These are phyloP conservation scores for Macrostomum lignano DNA, from an alignment of 1,140 invertebrate species.

Conservation along the genomic window DNA sequence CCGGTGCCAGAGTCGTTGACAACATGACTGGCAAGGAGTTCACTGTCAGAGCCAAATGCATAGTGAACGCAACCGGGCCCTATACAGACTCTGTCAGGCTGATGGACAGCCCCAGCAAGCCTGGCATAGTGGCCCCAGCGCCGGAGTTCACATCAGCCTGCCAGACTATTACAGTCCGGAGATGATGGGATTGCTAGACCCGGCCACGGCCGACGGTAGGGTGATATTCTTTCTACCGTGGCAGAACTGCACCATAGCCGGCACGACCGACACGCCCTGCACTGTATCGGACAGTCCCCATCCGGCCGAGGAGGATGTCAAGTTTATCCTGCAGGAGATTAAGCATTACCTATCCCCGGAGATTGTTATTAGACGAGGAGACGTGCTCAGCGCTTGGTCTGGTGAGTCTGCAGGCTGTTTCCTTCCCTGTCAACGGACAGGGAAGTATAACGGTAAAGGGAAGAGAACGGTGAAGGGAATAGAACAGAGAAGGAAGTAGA, in stretches of 20 bases:
- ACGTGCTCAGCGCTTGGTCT: slow-evolving; percentile 5
- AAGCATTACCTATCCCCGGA: neutral
- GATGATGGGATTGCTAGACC: slow-evolving; percentile 88
- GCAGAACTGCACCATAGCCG: slow-evolving; percentile 76
- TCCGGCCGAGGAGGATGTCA: slow-evolving; percentile 83
- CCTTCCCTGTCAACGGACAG: no score
- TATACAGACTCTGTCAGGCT: slow-evolving; percentile 77
- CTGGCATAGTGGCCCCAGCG: slow-evolving; percentile 57
- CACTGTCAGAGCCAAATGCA: slow-evolving; percentile 61
- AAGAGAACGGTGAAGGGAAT: no score
- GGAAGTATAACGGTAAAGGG: no score
- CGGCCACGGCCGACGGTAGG: slow-evolving; percentile 75
- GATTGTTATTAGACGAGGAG: slow-evolving; percentile 2
- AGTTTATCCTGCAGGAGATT: slow-evolving; percentile 71
- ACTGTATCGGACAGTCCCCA: slow-evolving; percentile 64
- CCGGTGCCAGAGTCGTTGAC: slow-evolving; percentile 1
- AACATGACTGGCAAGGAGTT: slow-evolving; percentile 44
- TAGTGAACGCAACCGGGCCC: slow-evolving; percentile 91
- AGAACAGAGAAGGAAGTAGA: no score
- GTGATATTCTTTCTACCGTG: slow-evolving; percentile 95
- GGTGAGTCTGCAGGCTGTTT: no score
- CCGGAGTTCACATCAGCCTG: slow-evolving; percentile 87
- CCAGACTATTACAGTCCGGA: slow-evolving; percentile 74
- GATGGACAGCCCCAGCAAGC: slow-evolving; percentile 47
- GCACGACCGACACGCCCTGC: slow-evolving; percentile 76